A percentile compares a stretch with the other conserved stretches of the same genome.
phyloP scores from a whole-genome alignment of 1,140 invertebrate species.

The Eupristina koningsbergeri region DNA sequence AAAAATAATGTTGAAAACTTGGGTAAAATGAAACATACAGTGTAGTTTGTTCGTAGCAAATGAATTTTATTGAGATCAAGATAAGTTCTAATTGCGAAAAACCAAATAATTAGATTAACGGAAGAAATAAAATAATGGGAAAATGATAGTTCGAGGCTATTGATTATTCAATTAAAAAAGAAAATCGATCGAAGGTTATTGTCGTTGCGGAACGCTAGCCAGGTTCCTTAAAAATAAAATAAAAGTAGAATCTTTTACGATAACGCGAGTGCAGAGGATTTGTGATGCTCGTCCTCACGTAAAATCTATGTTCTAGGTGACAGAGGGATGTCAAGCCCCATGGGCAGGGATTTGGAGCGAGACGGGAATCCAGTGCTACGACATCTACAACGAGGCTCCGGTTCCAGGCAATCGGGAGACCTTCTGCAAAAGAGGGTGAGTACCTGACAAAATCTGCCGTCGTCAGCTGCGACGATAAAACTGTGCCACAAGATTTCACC shows the following conservation, averaged over 20 bases:
- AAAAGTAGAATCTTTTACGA: background rate
- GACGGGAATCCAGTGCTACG: conserved; percentile 54
- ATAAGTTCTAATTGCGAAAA: too few species aligned
- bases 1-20: too few species aligned
- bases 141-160: too few species aligned
- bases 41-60: too few species aligned
- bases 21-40: too few species aligned
- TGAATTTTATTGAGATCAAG: too few species aligned
- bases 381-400: conserved; percentile 52
- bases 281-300: background rate
- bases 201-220: background rate
- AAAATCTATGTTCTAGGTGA: conserved; percentile 56
- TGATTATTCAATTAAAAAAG: too few species aligned
- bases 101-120: too few species aligned
- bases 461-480: background rate
- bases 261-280: background rate
- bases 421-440: conserved; percentile 65
- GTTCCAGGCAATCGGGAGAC: conserved; percentile 57
- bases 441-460: background rate
- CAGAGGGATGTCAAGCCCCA: conserved; percentile 58
- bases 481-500: background rate
- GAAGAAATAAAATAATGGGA: too few species aligned
- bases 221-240: background rate
- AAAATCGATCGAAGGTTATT: too few species aligned
- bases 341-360: conserved; percentile 58